Percentiles rank a stretch among this genome's conserved stretches.
phyloP scores from a whole-genome alignment of 2,113 vertebrate genomes.

The Hippopotamus amphibius region DNA sequence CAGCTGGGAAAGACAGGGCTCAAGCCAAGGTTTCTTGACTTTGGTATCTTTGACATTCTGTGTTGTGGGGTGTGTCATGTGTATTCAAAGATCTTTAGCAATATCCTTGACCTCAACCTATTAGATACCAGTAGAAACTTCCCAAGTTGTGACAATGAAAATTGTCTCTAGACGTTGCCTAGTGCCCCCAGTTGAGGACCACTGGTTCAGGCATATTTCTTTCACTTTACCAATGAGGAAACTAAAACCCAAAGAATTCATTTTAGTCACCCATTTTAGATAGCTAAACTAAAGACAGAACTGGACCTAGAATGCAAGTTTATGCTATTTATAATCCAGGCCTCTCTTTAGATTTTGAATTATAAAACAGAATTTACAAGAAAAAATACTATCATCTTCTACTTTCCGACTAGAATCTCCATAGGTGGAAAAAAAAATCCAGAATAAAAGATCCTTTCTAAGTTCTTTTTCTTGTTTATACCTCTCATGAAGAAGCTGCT shows the following conservation, averaged over 20 bases:
- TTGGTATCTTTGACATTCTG: not conserved
- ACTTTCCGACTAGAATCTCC: not conserved
- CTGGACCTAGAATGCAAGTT: not conserved
- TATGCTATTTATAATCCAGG: not conserved
- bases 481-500: not conserved
- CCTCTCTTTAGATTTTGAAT: not conserved
- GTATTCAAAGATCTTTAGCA: not conserved
- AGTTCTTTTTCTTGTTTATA: not conserved
- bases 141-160: not conserved
- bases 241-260: not conserved
- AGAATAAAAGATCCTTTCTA: not conserved
- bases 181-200: not conserved
- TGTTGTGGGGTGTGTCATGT: not conserved
- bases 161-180: not conserved
- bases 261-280: not conserved
- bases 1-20: not conserved
- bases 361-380: not conserved
- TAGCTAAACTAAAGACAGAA: not conserved
- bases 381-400: not conserved
- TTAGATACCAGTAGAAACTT: not conserved
- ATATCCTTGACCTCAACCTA: not conserved
- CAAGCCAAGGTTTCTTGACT: not conserved
- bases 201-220: not conserved
- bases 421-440: not conserved
- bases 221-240: not conserved